Conservation (phyloP, 2,888 invertebrate species). For the Epicampocera succincta region DNA sequence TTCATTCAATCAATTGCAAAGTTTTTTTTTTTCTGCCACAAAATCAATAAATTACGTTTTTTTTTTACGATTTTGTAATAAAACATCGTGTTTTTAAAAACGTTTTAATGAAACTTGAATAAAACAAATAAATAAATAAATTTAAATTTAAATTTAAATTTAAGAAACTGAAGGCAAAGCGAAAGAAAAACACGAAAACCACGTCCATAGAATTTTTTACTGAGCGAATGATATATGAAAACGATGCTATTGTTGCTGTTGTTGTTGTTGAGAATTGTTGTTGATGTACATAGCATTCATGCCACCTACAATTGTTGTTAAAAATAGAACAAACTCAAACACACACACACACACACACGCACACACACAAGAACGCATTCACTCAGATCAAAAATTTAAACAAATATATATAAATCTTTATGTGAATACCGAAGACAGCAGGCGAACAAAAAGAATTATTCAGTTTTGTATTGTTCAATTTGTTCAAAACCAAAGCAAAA, state of each 20-base stretch:
- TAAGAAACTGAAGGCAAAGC: conserved; percentile 1
- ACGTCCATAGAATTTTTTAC: conserved; percentile 24
- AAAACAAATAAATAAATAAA: conserved; percentile 41
- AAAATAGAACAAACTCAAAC: conserved; percentile 77
- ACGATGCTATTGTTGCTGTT: conserved; percentile 17
- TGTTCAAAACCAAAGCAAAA: conserved; percentile 7
- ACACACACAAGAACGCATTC: neutral
- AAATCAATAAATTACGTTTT: conserved; percentile 53
- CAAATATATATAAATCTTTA: conserved; percentile 48
- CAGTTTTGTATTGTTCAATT: conserved; percentile 47
- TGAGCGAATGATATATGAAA: conserved; percentile 35
- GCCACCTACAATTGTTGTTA: conserved; percentile 81
- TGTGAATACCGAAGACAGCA: conserved; percentile 39
- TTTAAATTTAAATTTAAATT: conserved; percentile 25
- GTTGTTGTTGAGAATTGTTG: conserved; percentile 12
- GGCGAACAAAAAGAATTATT: conserved; percentile 41
- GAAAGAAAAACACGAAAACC: neutral
- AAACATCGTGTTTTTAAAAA: conserved; percentile 3
- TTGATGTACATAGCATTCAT: conserved; percentile 51
- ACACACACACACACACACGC: no score
- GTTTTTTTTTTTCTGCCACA: conserved; percentile 43
- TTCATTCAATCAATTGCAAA: conserved; percentile 45
- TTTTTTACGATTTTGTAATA: conserved; percentile 17
- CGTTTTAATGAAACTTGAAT: conserved; percentile 19
- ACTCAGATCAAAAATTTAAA: conserved; percentile 36